Evolutionary conservation across 1,140 invertebrate species (phyloP).

Genomic region (Scaptomyza hsui): DNA sequence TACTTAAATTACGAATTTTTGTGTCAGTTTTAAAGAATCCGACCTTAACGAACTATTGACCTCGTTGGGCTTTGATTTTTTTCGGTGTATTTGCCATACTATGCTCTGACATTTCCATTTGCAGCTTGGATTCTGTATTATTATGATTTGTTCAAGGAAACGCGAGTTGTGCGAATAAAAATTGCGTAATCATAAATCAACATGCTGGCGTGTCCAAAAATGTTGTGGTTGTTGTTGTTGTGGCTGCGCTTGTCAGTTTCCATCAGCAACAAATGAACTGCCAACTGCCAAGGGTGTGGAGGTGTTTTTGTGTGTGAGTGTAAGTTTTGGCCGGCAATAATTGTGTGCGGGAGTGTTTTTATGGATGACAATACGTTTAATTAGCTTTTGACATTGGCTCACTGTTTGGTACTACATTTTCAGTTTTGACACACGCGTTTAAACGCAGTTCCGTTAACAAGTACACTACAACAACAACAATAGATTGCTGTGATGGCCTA

Average conservation of each 20-base stretch:
- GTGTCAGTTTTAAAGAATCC: no score
- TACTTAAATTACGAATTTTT: no score
- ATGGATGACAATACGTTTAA: conserved; percentile 8
- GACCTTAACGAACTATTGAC: no score
- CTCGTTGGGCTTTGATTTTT: no score
- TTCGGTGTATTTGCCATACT: conserved; percentile 7
- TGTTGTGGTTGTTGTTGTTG: conserved; percentile 1
- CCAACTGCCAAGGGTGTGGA: conserved; percentile 13
- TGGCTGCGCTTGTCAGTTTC: conserved; percentile 49
- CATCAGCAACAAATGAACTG: conserved; percentile 62
- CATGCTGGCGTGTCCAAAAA: conserved; percentile 53
- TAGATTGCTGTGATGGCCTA: conserved; percentile 19
- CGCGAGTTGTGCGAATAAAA: conserved; percentile 38
- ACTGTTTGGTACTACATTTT: neutral
- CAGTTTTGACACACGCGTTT: neutral
- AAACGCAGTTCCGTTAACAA: neutral
- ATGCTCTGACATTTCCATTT: conserved; percentile 44
- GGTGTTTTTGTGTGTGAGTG: neutral
- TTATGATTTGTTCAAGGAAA: conserved; percentile 22
- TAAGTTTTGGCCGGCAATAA: conserved; percentile 12
- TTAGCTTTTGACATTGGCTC: conserved; percentile 15
- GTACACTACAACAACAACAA: neutral
- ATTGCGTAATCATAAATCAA: conserved; percentile 74
- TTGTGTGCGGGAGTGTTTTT: conserved; percentile 26
- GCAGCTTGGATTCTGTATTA: conserved; percentile 24